These are phyloP conservation scores for Phortica magna DNA, from an alignment of 2,888 invertebrate genomes.

Conservation along the genomic window DNA sequence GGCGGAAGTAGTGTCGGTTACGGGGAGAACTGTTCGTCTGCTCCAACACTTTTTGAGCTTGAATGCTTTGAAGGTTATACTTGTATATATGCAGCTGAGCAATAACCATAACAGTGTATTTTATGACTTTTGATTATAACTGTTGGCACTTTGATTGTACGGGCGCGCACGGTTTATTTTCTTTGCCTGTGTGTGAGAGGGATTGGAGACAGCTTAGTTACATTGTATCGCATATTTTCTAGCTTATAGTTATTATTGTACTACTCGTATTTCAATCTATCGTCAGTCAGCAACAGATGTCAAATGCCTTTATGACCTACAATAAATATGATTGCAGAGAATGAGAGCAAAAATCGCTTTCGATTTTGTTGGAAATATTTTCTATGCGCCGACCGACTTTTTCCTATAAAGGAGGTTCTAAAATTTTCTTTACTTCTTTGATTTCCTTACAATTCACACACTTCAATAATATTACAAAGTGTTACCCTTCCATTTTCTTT, in stretches of 20 bases:
- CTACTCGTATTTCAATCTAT: conserved; percentile 14
- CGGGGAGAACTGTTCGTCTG: too few relatives aligned
- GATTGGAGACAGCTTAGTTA: background rate
- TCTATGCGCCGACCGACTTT: background rate
- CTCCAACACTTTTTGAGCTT: background rate
- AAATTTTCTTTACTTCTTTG: background rate
- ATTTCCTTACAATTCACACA: background rate
- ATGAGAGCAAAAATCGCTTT: background rate
- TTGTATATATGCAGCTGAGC: conserved; percentile 10
- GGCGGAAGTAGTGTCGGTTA: too few relatives aligned
- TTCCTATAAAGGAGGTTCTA: too few relatives aligned
- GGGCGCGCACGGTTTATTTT: too few relatives aligned
- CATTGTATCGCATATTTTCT: background rate
- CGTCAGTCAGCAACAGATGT: conserved; percentile 38
- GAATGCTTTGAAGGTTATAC: conserved; percentile 11
- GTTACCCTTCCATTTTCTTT: background rate
- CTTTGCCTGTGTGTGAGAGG: background rate
- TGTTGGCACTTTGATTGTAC: conserved; percentile 8
- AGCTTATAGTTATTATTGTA: background rate
- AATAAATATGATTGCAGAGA: conserved; percentile 17
- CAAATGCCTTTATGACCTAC: conserved; percentile 39
- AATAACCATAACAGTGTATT: conserved; percentile 28
- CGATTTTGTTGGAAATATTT: background rate
- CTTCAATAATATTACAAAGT: conserved; percentile 24
- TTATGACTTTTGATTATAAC: conserved; percentile 35